Percentiles rank a stretch among this genome's conserved stretches.
Evolutionary conservation across 2,113 vertebrate species (phyloP).

Genomic region (Odocoileus hemionus): DNA sequence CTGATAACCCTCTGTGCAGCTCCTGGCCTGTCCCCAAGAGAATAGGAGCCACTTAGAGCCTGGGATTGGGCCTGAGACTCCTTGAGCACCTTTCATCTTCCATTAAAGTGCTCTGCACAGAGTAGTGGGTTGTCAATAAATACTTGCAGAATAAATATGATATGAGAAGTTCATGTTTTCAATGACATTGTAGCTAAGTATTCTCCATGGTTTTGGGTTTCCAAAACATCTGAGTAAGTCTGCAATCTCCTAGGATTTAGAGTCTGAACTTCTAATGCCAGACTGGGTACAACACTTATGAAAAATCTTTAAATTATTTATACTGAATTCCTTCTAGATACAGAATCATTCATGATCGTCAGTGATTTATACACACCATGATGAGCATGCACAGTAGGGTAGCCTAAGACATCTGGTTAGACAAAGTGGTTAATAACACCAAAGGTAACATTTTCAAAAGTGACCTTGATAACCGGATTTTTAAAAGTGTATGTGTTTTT

Average conservation of each 20-base stretch:
- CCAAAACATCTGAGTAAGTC: slow-evolving; percentile 5
- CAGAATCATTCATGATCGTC: not conserved
- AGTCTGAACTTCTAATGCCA: slow-evolving; percentile 12
- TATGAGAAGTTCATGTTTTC: not conserved
- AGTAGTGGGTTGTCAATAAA: not conserved
- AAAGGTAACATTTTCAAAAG: not conserved
- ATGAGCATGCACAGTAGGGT: not conserved
- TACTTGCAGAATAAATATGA: not conserved
- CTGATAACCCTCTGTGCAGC: not conserved
- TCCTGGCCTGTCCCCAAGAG: not conserved
- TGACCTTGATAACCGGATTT: not conserved
- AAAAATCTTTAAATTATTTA: slow-evolving; percentile 37
- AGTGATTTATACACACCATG: not conserved
- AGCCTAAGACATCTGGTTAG: not conserved
- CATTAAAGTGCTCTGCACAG: not conserved
- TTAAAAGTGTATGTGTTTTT: not conserved
- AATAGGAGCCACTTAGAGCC: not conserved
- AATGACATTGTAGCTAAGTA: slow-evolving; percentile 13
- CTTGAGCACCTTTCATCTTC: slow-evolving; percentile 7
- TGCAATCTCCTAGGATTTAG: slow-evolving; percentile 33
- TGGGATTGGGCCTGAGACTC: not conserved
- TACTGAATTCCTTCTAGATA: not conserved
- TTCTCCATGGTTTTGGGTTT: not conserved
- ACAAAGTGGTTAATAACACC: not conserved
- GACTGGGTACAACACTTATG: not conserved